These are phyloP conservation scores for Lepus timidus DNA, from an alignment of 2,113 vertebrate genomes.

Conservation along the genomic window DNA sequence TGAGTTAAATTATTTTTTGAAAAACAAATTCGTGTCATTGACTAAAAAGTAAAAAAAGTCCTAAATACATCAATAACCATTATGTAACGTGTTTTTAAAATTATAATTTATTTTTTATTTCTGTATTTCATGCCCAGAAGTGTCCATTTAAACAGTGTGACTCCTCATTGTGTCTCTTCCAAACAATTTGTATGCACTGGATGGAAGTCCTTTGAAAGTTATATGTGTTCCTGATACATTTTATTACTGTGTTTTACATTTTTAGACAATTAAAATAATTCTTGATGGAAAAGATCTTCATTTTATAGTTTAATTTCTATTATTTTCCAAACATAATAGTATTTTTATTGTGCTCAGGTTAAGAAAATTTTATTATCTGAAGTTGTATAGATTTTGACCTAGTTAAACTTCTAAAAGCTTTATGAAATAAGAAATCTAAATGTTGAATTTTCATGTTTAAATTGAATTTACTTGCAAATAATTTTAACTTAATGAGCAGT, in stretches of 20 bases:
- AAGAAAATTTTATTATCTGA: neutral
- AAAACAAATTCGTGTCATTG: neutral
- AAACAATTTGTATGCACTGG: neutral
- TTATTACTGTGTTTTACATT: neutral
- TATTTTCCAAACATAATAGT: neutral
- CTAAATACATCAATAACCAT: neutral
- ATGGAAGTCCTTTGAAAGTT: neutral
- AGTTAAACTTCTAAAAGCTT: neutral
- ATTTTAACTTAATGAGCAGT: neutral
- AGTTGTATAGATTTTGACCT: neutral
- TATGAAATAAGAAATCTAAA: neutral
- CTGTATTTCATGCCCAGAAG: neutral
- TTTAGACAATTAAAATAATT: neutral
- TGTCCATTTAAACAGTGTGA: neutral
- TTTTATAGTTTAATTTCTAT: neutral
- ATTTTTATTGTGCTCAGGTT: neutral
- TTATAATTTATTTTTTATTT: neutral
- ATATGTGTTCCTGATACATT: neutral
- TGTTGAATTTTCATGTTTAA: neutral
- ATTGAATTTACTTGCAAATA: neutral
- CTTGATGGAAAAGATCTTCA: neutral
- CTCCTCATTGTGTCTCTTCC: too few relatives aligned
- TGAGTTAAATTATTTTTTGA: neutral
- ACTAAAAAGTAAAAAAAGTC: neutral
- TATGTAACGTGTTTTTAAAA: too few relatives aligned